Evolutionary conservation across 2,113 vertebrate genomes (phyloP).

Genomic region (Acrocephalus kingi): DNA sequence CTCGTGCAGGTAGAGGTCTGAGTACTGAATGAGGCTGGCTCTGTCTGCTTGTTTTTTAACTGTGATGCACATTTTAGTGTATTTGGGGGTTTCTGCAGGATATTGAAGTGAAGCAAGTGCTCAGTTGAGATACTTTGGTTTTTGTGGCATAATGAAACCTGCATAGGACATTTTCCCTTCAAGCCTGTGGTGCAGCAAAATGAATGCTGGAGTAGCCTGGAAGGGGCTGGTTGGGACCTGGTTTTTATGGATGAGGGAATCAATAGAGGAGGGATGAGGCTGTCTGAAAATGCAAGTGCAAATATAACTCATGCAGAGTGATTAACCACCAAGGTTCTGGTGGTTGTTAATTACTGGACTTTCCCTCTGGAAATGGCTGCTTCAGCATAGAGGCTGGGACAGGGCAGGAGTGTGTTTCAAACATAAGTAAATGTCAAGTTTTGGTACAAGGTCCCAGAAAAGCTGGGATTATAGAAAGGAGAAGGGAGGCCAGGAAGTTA

Average conservation of each 20-base stretch:
- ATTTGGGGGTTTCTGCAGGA: neutral
- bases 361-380: neutral
- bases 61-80: neutral
- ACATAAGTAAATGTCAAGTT: neutral
- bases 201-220: neutral
- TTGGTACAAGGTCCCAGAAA: neutral
- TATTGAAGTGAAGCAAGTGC: neutral
- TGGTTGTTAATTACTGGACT: neutral
- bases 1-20: neutral
- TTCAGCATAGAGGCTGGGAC: neutral
- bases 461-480: neutral
- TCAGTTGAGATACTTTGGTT: neutral
- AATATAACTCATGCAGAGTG: neutral
- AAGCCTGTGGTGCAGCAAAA: neutral
- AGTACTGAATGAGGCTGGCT: fast-evolving
- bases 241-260: neutral
- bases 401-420: neutral
- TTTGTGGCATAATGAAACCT: neutral
- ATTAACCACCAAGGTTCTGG: neutral
- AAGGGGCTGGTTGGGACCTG: neutral
- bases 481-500: neutral
- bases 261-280: neutral
- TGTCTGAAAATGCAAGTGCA: neutral
- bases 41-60: neutral
- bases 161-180: fast-evolving